Percentiles rank a stretch among this genome's conserved stretches.
These are phyloP conservation scores for Sphaeramia orbicularis DNA, from an alignment of 2,797 vertebrate species.

Conservation along the genomic window DNA sequence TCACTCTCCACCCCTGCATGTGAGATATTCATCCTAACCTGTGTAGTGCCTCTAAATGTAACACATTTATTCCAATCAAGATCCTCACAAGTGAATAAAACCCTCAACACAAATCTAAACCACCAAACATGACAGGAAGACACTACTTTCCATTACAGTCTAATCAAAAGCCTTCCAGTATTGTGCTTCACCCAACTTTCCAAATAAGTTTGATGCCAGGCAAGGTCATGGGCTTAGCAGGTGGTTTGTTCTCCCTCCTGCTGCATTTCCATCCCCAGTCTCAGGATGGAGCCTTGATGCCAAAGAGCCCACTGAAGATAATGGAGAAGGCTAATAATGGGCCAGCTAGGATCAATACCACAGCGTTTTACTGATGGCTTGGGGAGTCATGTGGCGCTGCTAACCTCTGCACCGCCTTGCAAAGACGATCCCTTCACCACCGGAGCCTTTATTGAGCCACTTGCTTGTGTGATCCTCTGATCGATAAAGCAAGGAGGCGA, in stretches of 20 bases:
- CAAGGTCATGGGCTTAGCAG: constrained; percentile 30
- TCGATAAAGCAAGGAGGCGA: constrained; percentile 52
- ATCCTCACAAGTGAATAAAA: constrained; percentile 7
- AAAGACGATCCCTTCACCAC: constrained; percentile 51
- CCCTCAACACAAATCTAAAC: constrained; percentile 23
- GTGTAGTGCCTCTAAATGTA: neutral
- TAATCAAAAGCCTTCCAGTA: constrained; percentile 22
- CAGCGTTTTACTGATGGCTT: constrained; percentile 41
- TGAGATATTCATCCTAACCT: no score
- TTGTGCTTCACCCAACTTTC: constrained; percentile 23
- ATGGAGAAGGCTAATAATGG: constrained; percentile 70
- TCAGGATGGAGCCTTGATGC: constrained; percentile 45
- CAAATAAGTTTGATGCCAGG: constrained; percentile 44
- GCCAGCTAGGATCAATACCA: constrained; percentile 65
- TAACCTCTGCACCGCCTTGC: constrained; percentile 64
- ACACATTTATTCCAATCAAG: constrained; percentile 10
- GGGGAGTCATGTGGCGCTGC: constrained; percentile 52
- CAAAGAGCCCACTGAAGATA: constrained; percentile 45
- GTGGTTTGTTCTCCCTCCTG: constrained; percentile 38
- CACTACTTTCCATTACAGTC: constrained; percentile 21
- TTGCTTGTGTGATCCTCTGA: constrained; percentile 56
- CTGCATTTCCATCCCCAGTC: constrained; percentile 42
- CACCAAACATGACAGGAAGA: neutral
- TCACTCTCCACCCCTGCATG: no score
- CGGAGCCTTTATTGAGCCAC: constrained; percentile 57